Evolutionary conservation across 1,140 invertebrate genomes (phyloP), one percentile per base, ranked within the genome.

Genomic region (Onthophagus taurus): DNA sequence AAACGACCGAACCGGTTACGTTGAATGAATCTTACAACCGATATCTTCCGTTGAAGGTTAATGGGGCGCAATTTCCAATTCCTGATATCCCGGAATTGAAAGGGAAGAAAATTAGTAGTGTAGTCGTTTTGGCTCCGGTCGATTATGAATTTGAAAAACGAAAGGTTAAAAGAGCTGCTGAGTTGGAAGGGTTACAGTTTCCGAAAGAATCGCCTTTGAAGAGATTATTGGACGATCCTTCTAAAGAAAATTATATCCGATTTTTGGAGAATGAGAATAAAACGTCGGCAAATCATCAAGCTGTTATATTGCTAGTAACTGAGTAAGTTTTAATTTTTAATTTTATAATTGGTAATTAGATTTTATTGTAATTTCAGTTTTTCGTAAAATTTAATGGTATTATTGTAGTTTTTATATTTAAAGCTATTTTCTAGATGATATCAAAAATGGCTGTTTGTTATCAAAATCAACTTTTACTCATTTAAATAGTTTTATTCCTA

Each of bases 21-120:
- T 65, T 88, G 14, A 82, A 82, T 47, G 71, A 80, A 56, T 73
- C 76, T 2, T 89, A 87, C 62, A 88, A 86, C 63, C 51, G 83
- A 44, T 89, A 88, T 61, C 63, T 89, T 23, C 85, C 85, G 1
- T 64, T 89, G 17, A 87, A 87, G 72, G 80, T 89, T 18, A 85
- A 75, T 50, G 85, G 85, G 0, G 77, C 83, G n/a, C 78, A 84
- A 39, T 89, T 89, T 55, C 85, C 85, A 6, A 72, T 88, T 21
- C 84, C 85, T 2, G 80, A 86, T 56, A 78, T 77, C 14, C 72
- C 77, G 2, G 78, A 82, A 54, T 59, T 89, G 7, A 72, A 73
- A 51, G 82, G 80, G 23, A 79, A 80, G 53, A 78, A 74, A 58
- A 80, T 89, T 3, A 80, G 81, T 1, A 86, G 83, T 52, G 84